phyloP scores from a whole-genome alignment of 2,113 vertebrate species.

The Nothoprocta perdicaria region DNA sequence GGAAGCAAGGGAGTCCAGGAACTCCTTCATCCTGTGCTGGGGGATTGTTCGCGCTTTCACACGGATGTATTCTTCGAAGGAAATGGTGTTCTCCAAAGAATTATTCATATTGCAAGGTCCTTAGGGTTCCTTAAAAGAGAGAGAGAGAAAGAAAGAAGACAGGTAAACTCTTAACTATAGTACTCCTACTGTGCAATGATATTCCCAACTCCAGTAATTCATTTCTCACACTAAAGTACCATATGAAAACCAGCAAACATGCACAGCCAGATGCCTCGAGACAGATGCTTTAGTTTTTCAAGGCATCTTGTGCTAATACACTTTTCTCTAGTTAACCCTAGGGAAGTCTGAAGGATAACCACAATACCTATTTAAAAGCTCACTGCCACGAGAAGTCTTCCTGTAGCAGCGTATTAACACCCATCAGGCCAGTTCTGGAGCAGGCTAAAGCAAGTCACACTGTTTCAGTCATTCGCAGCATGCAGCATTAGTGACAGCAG shows the following conservation, averaged over 20 bases:
- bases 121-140: constrained; percentile 76
- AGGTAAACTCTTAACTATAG: constrained; percentile 34
- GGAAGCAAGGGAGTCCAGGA: constrained; percentile 93
- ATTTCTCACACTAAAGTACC: not conserved
- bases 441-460: not conserved
- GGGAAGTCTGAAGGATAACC: not conserved
- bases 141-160: constrained; percentile 65
- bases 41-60: constrained; percentile 96
- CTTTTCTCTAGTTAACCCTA: not conserved
- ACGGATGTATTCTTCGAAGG: constrained; percentile 98
- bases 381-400: not conserved
- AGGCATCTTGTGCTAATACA: constrained; percentile 20
- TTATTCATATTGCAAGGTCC: constrained; percentile 93
- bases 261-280: constrained; percentile 32
- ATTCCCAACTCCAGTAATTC: constrained; percentile 12
- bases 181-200: not conserved
- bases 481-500: constrained; percentile 14
- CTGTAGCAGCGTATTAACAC: not conserved
- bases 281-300: constrained; percentile 38
- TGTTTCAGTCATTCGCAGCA: not conserved
- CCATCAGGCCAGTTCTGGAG: not conserved
- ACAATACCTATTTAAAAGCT: not conserved
- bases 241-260: not conserved
- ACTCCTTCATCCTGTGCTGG: constrained; percentile 99
- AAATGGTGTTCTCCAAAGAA: constrained; percentile 97